These are phyloP conservation scores for Orthochromis indermauri DNA, from an alignment of 2,113 vertebrate species.

Conservation along the genomic window DNA sequence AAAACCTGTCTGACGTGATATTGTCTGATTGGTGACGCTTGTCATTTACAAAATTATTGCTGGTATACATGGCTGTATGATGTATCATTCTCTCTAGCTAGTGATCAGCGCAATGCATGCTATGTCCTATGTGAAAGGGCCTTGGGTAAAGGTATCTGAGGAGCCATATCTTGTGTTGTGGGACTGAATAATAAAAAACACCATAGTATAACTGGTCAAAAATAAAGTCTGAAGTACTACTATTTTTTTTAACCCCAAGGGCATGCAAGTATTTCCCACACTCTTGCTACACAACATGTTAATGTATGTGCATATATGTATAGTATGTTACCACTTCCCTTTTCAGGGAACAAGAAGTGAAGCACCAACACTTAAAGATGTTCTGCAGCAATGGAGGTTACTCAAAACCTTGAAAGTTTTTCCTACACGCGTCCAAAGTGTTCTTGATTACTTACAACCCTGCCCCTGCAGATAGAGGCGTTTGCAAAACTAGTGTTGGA, in stretches of 20 bases:
- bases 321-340: background rate
- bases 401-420: background rate
- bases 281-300: background rate
- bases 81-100: background rate
- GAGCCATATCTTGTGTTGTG: background rate
- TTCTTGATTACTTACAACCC: background rate
- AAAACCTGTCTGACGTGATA: background rate
- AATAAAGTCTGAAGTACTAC: background rate
- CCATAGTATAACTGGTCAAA: background rate
- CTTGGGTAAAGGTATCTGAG: background rate
- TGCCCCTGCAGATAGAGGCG: accelerated
- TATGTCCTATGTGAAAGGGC: background rate
- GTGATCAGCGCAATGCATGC: background rate
- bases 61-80: background rate
- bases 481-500: background rate
- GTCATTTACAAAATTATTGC: background rate
- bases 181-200: background rate
- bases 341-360: background rate
- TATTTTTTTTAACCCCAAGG: background rate
- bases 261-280: background rate
- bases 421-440: background rate
- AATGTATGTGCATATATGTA: background rate
- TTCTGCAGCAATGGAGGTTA: background rate
- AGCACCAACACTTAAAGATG: background rate
- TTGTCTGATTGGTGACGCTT: background rate